Conservation (phyloP, 1,140 invertebrate species). For the Lanistes nyassanus region DNA sequence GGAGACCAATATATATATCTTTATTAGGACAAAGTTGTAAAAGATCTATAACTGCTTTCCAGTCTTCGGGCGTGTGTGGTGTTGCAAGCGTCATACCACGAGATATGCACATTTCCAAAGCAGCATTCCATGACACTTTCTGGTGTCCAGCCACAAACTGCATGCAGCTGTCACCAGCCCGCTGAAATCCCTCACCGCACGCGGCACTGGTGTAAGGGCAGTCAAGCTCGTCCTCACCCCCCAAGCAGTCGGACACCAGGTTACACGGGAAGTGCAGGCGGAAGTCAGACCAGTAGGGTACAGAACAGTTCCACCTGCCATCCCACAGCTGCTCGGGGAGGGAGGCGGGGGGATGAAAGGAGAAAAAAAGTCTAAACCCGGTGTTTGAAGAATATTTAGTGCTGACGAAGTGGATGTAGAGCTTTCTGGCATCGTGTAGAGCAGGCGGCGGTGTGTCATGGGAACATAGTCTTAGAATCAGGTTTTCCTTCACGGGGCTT, state of each 20-base stretch:
- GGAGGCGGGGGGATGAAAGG: neutral
- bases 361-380: constrained; percentile 1
- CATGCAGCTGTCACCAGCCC: neutral
- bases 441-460: too few species aligned
- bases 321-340: neutral
- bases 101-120: too few species aligned
- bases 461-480: too few species aligned
- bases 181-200: neutral
- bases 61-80: too few species aligned
- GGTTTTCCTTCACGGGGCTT: too few species aligned
- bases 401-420: neutral
- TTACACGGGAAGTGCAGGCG: constrained; percentile 6
- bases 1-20: too few species aligned
- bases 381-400: neutral
- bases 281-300: constrained; percentile 2
- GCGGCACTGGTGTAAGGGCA: constrained; percentile 1
- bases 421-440: neutral
- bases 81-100: too few species aligned
- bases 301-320: constrained; percentile 16
- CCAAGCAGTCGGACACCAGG: constrained; percentile 6
- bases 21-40: too few species aligned
- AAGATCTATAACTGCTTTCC: too few species aligned
- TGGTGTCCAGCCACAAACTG: too few species aligned
- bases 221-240: neutral
- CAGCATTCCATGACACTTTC: too few species aligned